Percentiles rank a stretch among this genome's conserved stretches.
These are phyloP conservation scores for Shinisaurus crocodilurus DNA, from an alignment of 2,113 vertebrate genomes.

Conservation along the genomic window DNA sequence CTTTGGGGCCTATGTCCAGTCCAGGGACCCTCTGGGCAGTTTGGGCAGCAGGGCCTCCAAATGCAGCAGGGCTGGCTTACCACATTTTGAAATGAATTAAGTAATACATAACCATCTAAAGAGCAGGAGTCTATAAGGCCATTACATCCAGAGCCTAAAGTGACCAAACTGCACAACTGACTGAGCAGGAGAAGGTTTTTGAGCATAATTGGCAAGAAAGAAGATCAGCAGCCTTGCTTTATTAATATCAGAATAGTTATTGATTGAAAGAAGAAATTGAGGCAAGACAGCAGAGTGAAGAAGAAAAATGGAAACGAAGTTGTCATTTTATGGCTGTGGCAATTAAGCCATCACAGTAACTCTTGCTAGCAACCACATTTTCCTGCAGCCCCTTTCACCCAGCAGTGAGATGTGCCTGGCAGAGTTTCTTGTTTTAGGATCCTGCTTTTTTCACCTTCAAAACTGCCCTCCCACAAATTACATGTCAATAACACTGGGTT, in stretches of 20 bases:
- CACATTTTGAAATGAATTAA: too few relatives aligned
- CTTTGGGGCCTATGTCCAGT: background rate
- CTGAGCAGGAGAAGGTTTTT: fast-evolving
- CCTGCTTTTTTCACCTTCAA: background rate
- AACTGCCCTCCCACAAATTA: background rate
- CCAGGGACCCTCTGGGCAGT: background rate
- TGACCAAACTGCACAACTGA: background rate
- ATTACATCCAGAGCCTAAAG: background rate
- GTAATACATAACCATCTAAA: too few relatives aligned
- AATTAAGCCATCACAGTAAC: background rate
- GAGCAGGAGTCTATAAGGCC: background rate
- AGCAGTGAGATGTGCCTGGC: background rate
- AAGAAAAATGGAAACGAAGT: conserved; percentile 33
- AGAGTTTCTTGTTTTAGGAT: background rate
- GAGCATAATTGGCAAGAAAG: conserved; percentile 38
- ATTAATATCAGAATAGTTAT: background rate
- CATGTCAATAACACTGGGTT: background rate
- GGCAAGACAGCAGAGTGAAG: background rate
- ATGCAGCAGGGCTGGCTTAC: background rate
- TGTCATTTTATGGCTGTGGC: background rate
- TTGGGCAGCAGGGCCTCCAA: background rate
- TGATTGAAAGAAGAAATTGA: background rate
- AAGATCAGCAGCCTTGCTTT: conserved; percentile 25
- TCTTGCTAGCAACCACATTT: background rate
- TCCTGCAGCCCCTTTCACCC: background rate